Evolutionary conservation across 2,888 invertebrate genomes (phyloP).

Genomic region (Tachina fera): DNA sequence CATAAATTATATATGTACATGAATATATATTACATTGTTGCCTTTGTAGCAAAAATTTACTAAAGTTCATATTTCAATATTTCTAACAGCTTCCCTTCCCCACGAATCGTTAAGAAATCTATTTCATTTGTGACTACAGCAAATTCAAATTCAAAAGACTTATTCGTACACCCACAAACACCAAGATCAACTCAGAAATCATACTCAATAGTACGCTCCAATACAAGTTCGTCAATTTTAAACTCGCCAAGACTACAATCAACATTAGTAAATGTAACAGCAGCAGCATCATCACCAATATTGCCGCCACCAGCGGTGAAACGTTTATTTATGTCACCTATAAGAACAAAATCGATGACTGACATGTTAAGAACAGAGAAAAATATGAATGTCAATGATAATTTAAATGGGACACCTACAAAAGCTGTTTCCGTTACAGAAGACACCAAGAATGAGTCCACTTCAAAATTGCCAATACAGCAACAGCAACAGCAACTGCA

Average conservation of each 20-base stretch:
- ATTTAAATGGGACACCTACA: slow-evolving; percentile 8
- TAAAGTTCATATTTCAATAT: not conserved
- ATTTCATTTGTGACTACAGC: slow-evolving; percentile 71
- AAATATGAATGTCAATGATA: slow-evolving; percentile 23
- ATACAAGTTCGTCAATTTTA: slow-evolving; percentile 39
- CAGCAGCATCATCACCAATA: slow-evolving; percentile 25
- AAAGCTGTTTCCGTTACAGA: not conserved
- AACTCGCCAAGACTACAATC: slow-evolving; percentile 46
- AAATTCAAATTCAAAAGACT: slow-evolving; percentile 59
- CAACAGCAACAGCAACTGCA: slow-evolving; percentile 22
- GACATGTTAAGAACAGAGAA: slow-evolving; percentile 22
- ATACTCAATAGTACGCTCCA: slow-evolving; percentile 40
- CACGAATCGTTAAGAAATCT: slow-evolving; percentile 76
- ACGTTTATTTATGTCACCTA: slow-evolving; percentile 72
- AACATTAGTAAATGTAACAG: not conserved
- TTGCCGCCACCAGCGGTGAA: slow-evolving; percentile 65
- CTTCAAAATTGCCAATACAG: not conserved
- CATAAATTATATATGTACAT: too few species aligned
- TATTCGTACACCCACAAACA: slow-evolving; percentile 47
- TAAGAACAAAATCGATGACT: slow-evolving; percentile 56
- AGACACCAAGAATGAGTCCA: not conserved
- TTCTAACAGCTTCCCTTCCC: slow-evolving; percentile 79
- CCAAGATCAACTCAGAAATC: slow-evolving; percentile 48
- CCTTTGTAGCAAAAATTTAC: not conserved
- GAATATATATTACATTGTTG: too few species aligned